phyloP scores from a whole-genome alignment of 2,888 invertebrate species.

The Globia sparganii region DNA sequence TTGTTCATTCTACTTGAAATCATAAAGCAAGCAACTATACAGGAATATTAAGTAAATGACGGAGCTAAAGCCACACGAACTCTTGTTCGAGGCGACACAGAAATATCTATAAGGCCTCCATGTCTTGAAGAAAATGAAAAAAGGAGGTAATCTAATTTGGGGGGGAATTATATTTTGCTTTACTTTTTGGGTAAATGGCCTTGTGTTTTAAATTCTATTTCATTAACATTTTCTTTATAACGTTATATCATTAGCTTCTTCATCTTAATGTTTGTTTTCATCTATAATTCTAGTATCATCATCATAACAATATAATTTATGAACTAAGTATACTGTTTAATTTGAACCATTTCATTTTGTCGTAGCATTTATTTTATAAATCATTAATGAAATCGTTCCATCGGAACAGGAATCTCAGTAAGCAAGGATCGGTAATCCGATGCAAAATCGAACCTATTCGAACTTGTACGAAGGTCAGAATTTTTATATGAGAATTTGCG shows the following conservation, averaged over 20 bases:
- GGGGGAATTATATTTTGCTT: background rate
- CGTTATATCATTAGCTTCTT: background rate
- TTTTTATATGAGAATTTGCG: conserved; percentile 62
- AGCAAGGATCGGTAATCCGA: conserved; percentile 32
- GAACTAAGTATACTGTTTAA: background rate
- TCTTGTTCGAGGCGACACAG: conserved; percentile 11
- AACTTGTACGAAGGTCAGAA: conserved; percentile 63
- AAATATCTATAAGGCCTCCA: conserved; percentile 11
- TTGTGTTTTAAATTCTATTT: conserved; percentile 1
- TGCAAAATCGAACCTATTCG: conserved; percentile 56
- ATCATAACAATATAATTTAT: background rate
- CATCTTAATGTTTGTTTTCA: background rate
- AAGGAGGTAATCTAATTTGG: conserved; percentile 29
- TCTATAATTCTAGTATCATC: background rate
- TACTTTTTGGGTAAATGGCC: conserved; percentile 1
- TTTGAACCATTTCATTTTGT: background rate
- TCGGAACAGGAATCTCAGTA: conserved; percentile 32
- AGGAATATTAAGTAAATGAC: background rate
- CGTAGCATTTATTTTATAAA: background rate
- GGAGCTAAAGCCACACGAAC: conserved; percentile 17
- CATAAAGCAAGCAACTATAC: background rate
- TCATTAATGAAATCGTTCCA: conserved; percentile 19
- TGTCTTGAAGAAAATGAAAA: conserved; percentile 30
- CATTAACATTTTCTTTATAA: background rate
- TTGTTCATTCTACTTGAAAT: conserved; percentile 30